Base-by-base conservation (phyloP, 2,113 vertebrate genomes). In the Uropsilus gracilis region DNA sequence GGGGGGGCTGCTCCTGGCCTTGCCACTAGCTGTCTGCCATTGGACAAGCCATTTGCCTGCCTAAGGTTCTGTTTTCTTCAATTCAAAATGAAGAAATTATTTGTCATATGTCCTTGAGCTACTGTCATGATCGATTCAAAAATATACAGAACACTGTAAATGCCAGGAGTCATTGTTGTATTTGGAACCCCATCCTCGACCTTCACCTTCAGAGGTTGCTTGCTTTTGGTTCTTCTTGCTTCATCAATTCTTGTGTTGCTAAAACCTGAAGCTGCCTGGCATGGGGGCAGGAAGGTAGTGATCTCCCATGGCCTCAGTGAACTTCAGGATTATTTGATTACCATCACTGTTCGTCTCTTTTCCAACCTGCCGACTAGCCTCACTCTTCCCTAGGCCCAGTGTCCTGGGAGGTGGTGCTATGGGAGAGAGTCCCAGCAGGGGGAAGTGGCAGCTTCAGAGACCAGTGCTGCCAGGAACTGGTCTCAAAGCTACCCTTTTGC, bases 241-340 rank as follows among this genome's bases (percentile, higher is more conserved):
- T 48, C 28, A 14, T 66, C 46, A 0, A 34, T 34, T 34, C 71
- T 66, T 53, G 59, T 55, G 10, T 53, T 2, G 7, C 34, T 81
- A 0, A 7, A 20, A 0, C 53, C 63, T 61, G 30, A 57, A 71
- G 39, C 83, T 32, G 4, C 37, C 57, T 64, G 8, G 10, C 18
- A 0, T n/a, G 11, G 32, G 53, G n/a, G 12, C 3, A 18, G 18
- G 48, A 24, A 66, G 50, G 11, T 0, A 2, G n/a, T 34, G 32
- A 28, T 85, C 18, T 53, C 77, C n/a, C 32, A 11, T 4, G 30
- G 50, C 50, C 50, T 50, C 16, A n/a, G n/a, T n/a, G n/a, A n/a
- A n/a, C n/a, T n/a, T n/a, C n/a, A n/a, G n/a, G n/a, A n/a, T n/a
- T n/a, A n/a, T n/a, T n/a, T n/a, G n/a, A n/a, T n/a, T n/a, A n/a